Evolutionary conservation across 2,113 vertebrate genomes (phyloP).

Genomic region (Dinomys branickii): DNA sequence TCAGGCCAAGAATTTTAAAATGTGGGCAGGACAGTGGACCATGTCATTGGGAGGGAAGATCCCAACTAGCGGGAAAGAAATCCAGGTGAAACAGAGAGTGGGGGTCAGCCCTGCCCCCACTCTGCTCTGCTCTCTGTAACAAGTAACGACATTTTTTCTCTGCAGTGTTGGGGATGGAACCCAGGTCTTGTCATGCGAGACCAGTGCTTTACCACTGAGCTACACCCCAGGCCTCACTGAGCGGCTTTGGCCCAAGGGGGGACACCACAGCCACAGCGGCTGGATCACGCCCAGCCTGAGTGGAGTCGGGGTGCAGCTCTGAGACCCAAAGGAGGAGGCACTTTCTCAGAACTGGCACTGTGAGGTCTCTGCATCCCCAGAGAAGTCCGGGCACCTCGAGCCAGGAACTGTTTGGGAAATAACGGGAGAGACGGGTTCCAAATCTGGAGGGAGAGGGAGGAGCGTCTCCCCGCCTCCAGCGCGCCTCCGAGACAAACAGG

Average conservation of each 20-base stretch:
- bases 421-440: conserved; percentile 3
- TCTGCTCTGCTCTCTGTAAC: not conserved
- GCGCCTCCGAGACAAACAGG: conserved; percentile 52
- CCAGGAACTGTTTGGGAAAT: conserved; percentile 75
- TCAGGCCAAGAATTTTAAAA: not conserved
- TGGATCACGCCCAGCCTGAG: not conserved
- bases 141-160: not conserved
- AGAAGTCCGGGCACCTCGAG: not conserved
- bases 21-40: not conserved
- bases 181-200: not conserved
- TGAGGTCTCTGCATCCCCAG: not conserved
- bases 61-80: not conserved
- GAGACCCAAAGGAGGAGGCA: not conserved
- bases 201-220: not conserved
- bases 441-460: not conserved
- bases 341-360: conserved; percentile 46
- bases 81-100: not conserved
- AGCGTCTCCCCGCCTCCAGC: not conserved
- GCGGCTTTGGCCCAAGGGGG: not conserved
- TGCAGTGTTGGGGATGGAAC: not conserved
- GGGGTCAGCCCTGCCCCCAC: not conserved
- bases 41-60: not conserved
- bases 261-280: not conserved
- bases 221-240: not conserved
- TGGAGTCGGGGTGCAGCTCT: not conserved